These are phyloP conservation scores for Aphelinus atriplicis DNA, from an alignment of 1,140 invertebrate species.

Conservation along the genomic window DNA sequence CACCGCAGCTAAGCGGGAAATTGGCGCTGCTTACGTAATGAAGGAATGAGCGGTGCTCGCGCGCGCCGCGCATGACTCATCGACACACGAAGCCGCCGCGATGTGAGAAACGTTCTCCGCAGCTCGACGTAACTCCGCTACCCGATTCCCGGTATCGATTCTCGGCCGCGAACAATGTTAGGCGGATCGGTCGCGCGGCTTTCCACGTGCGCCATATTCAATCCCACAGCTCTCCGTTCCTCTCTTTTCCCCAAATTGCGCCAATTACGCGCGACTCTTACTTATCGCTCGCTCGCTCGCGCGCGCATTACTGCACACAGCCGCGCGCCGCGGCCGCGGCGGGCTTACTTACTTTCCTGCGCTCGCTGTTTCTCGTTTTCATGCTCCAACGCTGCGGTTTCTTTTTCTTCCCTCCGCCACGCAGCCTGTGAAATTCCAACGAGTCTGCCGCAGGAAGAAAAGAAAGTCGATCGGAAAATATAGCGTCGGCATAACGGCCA, in stretches of 20 bases:
- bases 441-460: no score
- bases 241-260: constrained; percentile 4
- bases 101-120: neutral
- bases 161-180: constrained; percentile 26
- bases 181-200: neutral
- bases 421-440: no score
- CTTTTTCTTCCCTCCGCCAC: no score
- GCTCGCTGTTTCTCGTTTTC: no score
- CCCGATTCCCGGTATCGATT: constrained; percentile 10
- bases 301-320: neutral
- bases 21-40: constrained; percentile 2
- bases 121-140: neutral
- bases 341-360: no score
- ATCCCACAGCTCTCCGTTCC: neutral
- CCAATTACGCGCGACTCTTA: constrained; percentile 24
- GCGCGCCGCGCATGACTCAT: constrained; percentile 6
- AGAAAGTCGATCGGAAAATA: no score
- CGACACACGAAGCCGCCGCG: neutral
- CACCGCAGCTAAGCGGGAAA: neutral
- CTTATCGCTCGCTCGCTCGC: constrained; percentile 15
- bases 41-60: neutral
- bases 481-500: no score
- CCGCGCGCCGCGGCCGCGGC: neutral
- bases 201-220: constrained; percentile 1
- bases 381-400: no score